A percentile compares a stretch with the other conserved stretches of the same genome.
These are phyloP conservation scores for Geococcyx californianus DNA, from an alignment of 2,113 vertebrate species.

Conservation along the genomic window DNA sequence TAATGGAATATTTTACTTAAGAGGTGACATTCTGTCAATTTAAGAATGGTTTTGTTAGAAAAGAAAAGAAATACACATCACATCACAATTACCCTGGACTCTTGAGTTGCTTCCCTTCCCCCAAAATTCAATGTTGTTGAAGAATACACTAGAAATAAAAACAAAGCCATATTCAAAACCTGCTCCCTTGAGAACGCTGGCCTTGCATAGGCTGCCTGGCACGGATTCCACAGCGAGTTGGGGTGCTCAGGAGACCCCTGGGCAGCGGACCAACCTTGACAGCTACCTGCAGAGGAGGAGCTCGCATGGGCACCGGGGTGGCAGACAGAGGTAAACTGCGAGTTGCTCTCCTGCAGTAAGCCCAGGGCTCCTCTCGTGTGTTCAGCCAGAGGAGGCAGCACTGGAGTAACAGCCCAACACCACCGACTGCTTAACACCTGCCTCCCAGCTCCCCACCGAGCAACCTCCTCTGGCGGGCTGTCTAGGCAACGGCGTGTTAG, in stretches of 20 bases:
- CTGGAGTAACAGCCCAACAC: background rate
- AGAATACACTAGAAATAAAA: background rate
- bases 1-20: background rate
- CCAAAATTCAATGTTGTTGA: background rate
- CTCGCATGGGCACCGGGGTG: background rate
- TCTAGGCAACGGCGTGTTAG: background rate
- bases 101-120: background rate
- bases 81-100: background rate
- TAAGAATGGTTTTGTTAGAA: background rate
- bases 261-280: background rate
- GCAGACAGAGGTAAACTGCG: background rate
- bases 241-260: background rate
- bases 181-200: background rate
- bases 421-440: background rate
- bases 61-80: background rate
- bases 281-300: background rate
- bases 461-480: background rate
- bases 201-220: too few relatives aligned
- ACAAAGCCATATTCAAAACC: background rate
- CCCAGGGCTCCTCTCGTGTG: background rate
- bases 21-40: background rate
- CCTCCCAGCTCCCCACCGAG: background rate
- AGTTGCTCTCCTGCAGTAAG: background rate
- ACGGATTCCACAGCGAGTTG: background rate
- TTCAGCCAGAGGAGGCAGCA: background rate